phyloP scores from a whole-genome alignment of 1,140 invertebrate genomes.

The Spodoptera litura region DNA sequence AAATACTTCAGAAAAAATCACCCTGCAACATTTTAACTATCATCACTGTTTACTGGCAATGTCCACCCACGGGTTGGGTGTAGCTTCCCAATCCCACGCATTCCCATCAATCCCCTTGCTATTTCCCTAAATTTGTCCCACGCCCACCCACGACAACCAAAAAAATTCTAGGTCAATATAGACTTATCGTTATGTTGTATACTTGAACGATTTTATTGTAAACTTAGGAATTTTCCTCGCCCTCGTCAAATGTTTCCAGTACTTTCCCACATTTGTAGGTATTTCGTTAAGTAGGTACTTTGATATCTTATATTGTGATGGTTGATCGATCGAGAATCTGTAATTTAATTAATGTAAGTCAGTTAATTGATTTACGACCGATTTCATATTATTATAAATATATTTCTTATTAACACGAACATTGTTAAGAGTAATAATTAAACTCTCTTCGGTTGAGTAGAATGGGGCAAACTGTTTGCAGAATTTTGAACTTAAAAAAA shows the following conservation, averaged over 20 bases:
- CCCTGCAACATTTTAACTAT: background rate
- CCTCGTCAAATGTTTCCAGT: background rate
- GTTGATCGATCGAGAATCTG: slow-evolving; percentile 4
- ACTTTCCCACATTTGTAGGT: background rate
- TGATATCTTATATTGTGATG: background rate
- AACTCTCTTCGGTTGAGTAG: too few relatives aligned
- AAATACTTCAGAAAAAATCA: too few relatives aligned
- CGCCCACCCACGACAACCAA: background rate
- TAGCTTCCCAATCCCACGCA: background rate
- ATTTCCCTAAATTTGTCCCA: slow-evolving; percentile 5
- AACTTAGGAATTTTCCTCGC: background rate
- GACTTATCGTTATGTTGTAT: background rate
- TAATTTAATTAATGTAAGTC: background rate
- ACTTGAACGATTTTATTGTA: background rate
- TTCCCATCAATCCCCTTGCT: background rate
- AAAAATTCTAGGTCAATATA: background rate
- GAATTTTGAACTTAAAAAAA: too few relatives aligned
- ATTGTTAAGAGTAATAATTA: too few relatives aligned
- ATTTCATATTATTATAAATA: background rate
- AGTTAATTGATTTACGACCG: slow-evolving; percentile 1
- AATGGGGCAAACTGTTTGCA: too few relatives aligned
- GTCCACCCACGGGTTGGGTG: slow-evolving; percentile 1
- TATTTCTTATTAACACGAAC: too few relatives aligned
- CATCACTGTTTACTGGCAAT: slow-evolving; percentile 1
- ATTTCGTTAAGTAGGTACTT: background rate